Evolutionary conservation across 2,888 invertebrate genomes (phyloP).

Genomic region (Synergus itoensis): DNA sequence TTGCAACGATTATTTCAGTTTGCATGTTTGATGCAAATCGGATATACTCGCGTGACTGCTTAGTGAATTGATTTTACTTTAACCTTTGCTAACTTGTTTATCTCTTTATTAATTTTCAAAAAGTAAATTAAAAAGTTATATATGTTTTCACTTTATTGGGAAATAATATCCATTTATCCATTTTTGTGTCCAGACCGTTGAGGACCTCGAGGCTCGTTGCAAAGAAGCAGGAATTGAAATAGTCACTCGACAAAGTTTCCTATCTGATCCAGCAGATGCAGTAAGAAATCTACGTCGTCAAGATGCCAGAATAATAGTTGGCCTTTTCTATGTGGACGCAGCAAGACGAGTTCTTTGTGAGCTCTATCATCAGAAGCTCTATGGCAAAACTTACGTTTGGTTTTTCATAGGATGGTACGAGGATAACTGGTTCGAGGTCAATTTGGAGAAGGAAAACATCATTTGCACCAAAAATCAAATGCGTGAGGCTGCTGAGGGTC

Average conservation of each 20-base stretch:
- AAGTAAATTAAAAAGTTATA: not conserved
- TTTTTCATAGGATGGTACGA: slow-evolving; percentile 99
- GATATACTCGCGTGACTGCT: not conserved
- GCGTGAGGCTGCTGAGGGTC: slow-evolving; percentile 96
- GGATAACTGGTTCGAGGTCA: slow-evolving; percentile 98
- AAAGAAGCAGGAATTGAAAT: slow-evolving; percentile 96
- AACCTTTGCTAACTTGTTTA: not conserved
- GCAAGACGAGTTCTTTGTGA: slow-evolving; percentile 98
- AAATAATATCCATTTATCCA: not conserved
- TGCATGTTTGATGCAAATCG: slow-evolving; percentile 14
- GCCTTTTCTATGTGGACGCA: slow-evolving; percentile 98
- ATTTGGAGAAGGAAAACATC: slow-evolving; percentile 91
- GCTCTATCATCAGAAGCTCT: slow-evolving; percentile 95
- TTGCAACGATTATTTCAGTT: not conserved
- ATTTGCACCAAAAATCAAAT: slow-evolving; percentile 96
- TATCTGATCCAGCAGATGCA: slow-evolving; percentile 97
- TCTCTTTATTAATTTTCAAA: not conserved
- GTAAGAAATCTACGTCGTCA: slow-evolving; percentile 96
- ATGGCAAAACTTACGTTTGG: slow-evolving; percentile 98
- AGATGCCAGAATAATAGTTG: slow-evolving; percentile 98
- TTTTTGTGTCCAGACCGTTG: slow-evolving; percentile 86
- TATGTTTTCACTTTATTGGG: not conserved
- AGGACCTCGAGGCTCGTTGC: slow-evolving; percentile 96
- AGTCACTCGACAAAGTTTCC: slow-evolving; percentile 96
- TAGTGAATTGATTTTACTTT: not conserved